phyloP scores from a whole-genome alignment of 2,888 invertebrate species.

The Baccha elongata region DNA sequence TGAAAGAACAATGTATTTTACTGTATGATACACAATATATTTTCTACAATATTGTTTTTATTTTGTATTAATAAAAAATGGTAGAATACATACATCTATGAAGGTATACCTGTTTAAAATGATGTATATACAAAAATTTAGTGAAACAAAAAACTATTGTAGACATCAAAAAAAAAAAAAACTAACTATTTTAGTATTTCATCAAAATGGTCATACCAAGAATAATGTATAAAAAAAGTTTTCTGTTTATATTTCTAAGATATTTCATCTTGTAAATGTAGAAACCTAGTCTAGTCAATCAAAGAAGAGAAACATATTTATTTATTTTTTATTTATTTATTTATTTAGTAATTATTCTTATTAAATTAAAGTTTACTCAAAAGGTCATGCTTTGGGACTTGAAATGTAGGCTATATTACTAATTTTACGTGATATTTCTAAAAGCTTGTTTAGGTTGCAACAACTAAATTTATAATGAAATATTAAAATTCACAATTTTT shows the following conservation, averaged over 20 bases:
- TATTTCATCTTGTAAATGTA: slow-evolving; percentile 44
- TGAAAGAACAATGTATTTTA: slow-evolving; percentile 34
- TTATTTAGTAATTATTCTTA: neutral
- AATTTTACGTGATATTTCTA: no score
- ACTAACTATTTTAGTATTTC: no score
- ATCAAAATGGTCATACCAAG: no score
- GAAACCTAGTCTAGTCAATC: slow-evolving; percentile 64
- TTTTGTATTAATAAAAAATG: slow-evolving; percentile 49
- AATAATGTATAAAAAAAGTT: slow-evolving; percentile 14
- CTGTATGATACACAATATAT: slow-evolving; percentile 69
- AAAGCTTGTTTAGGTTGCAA: no score
- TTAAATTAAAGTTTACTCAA: slow-evolving; percentile 3
- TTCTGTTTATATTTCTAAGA: slow-evolving; percentile 10
- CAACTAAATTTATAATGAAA: no score
- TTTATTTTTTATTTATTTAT: slow-evolving; percentile 34
- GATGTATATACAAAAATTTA: slow-evolving; percentile 51
- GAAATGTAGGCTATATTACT: no score
- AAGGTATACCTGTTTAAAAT: neutral
- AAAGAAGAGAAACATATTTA: slow-evolving; percentile 22
- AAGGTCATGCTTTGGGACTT: slow-evolving; percentile 18
- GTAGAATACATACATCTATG: neutral
- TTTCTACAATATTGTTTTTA: slow-evolving; percentile 71
- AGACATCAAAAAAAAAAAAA: slow-evolving; percentile 26
- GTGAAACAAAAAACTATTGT: slow-evolving; percentile 20
- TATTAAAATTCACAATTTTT: no score